phyloP scores from a whole-genome alignment of 2,797 vertebrate genomes.

The Sebastes matsubarae region DNA sequence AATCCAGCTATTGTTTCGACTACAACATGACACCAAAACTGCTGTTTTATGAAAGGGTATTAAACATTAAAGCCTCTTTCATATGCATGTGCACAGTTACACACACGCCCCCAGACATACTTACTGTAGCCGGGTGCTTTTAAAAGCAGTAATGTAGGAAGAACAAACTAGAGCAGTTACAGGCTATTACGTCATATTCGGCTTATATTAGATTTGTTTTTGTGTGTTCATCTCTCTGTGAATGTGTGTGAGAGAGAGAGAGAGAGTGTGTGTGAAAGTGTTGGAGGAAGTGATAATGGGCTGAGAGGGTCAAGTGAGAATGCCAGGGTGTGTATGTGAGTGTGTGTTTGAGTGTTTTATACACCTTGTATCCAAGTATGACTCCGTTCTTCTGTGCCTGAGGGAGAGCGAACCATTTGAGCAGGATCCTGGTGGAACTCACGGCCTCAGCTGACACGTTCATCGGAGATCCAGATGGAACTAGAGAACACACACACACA shows the following conservation, averaged over 20 bases:
- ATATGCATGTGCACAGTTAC: slow-evolving; percentile 19
- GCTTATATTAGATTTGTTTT: slow-evolving; percentile 12
- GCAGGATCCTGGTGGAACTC: slow-evolving; percentile 92
- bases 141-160: slow-evolving; percentile 37
- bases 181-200: slow-evolving; percentile 75
- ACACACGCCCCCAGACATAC: slow-evolving; percentile 5
- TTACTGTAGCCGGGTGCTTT: slow-evolving; percentile 27
- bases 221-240: slow-evolving; percentile 20
- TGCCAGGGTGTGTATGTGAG: neutral
- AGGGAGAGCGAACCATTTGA: slow-evolving; percentile 89
- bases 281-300: slow-evolving; percentile 43
- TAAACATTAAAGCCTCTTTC: slow-evolving; percentile 44
- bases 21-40: slow-evolving; percentile 20
- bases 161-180: slow-evolving; percentile 66
- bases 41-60: slow-evolving; percentile 34
- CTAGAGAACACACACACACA: slow-evolving; percentile 74
- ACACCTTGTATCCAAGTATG: slow-evolving; percentile 94
- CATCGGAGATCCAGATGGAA: slow-evolving; percentile 90
- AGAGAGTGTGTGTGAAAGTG: slow-evolving; percentile 7
- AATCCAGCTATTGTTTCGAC: slow-evolving; percentile 46
- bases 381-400: slow-evolving; percentile 90
- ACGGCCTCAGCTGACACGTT: slow-evolving; percentile 91
- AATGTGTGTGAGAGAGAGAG: neutral
- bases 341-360: slow-evolving; percentile 29
- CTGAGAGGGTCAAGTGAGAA: slow-evolving; percentile 33